Evolutionary conservation across 2,797 vertebrate genomes (phyloP).

Genomic region (Brachymystax lenok): DNA sequence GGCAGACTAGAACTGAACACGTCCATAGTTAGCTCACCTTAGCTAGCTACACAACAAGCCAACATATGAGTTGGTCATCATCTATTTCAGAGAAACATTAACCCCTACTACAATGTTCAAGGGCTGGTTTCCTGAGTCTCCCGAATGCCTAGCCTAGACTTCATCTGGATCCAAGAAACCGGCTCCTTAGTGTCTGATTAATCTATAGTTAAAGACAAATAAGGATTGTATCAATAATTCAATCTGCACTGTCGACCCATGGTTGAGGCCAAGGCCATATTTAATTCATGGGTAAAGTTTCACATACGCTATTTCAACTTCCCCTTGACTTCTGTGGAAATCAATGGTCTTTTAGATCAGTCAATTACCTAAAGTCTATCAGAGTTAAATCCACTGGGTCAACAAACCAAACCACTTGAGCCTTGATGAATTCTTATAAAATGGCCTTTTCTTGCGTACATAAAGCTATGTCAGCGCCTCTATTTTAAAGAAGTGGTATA

Average conservation of each 20-base stretch:
- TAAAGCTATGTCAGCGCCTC: neutral
- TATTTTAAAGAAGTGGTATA: neutral
- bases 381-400: neutral
- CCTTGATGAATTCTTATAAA: neutral
- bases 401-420: slow-evolving; percentile 2
- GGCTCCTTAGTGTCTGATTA: neutral
- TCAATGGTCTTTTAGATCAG: neutral
- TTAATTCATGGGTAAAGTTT: slow-evolving; percentile 31
- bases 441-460: neutral
- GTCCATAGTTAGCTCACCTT: neutral
- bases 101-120: too few species aligned
- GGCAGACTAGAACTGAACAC: neutral
- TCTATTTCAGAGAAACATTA: too few species aligned
- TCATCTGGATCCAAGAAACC: neutral
- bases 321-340: neutral
- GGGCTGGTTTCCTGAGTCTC: neutral
- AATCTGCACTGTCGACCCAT: neutral
- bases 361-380: neutral
- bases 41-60: neutral
- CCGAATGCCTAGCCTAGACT: neutral
- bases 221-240: slow-evolving; percentile 26
- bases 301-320: slow-evolving; percentile 8
- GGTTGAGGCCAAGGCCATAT: slow-evolving; percentile 17
- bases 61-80: too few species aligned
- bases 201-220: slow-evolving; percentile 14